phyloP scores from a whole-genome alignment of 2,113 vertebrate species.

The Calonectris borealis region DNA sequence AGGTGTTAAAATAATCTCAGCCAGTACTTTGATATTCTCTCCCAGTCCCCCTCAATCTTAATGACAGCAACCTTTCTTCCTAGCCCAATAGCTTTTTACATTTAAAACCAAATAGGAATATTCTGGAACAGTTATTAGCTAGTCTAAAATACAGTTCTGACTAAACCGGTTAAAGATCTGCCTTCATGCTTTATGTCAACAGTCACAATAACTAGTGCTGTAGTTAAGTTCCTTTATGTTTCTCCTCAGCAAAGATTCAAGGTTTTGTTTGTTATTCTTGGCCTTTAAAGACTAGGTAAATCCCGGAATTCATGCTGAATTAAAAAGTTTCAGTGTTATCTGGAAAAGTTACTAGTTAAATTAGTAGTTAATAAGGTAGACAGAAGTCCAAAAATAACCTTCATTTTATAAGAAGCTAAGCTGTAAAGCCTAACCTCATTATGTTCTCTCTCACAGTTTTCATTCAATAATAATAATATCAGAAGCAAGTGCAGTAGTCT shows the following conservation, averaged over 20 bases:
- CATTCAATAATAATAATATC: background rate
- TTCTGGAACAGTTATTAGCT: background rate
- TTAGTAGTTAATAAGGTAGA: constrained; percentile 10
- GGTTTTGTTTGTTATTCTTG: background rate
- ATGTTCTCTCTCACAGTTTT: background rate
- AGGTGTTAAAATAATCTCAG: background rate
- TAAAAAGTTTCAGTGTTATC: background rate
- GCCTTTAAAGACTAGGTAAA: background rate
- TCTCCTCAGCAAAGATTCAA: background rate
- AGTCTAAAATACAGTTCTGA: background rate
- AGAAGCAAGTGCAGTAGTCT: background rate
- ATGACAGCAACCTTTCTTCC: background rate
- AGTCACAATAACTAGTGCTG: background rate
- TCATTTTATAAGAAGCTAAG: background rate
- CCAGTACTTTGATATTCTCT: background rate
- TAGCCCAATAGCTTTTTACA: background rate
- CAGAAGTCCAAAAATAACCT: background rate
- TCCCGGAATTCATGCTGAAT: background rate
- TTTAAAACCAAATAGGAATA: background rate
- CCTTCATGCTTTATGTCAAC: background rate
- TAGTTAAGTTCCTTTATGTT: background rate
- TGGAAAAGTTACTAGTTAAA: constrained; percentile 17
- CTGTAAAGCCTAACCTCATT: background rate
- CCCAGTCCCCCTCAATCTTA: background rate
- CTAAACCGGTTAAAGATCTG: background rate